Conservation (phyloP, 2,797 vertebrate genomes). For the Sebastes umbrosus region DNA sequence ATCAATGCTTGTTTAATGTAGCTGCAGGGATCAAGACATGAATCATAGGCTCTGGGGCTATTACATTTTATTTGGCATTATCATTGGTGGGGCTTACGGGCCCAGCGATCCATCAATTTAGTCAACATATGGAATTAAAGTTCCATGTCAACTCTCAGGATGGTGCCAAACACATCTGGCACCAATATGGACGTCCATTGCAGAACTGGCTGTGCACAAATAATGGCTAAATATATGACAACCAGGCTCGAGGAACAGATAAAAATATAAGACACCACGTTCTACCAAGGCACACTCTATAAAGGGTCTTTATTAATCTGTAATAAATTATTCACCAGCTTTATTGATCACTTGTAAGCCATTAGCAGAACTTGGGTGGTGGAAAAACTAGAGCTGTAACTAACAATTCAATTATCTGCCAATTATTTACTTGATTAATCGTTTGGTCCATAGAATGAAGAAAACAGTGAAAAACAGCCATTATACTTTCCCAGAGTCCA, state of each 20-base stretch:
- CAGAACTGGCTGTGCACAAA: conserved; percentile 25
- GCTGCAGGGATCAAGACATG: conserved; percentile 73
- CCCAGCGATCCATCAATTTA: conserved; percentile 34
- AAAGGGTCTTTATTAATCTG: background rate
- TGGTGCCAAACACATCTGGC: conserved; percentile 33
- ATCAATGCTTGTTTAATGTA: conserved; percentile 82
- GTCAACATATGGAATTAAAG: conserved; percentile 55
- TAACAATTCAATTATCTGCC: background rate
- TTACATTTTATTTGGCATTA: conserved; percentile 73
- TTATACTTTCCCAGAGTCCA: background rate
- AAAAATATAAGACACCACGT: background rate
- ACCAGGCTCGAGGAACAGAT: background rate
- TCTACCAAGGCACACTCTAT: background rate
- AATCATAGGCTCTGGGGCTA: conserved; percentile 70
- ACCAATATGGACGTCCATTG: conserved; percentile 10
- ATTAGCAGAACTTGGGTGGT: background rate
- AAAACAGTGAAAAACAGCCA: background rate
- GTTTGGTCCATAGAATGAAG: background rate
- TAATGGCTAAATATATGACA: conserved; percentile 31
- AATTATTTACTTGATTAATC: background rate
- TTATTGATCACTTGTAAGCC: background rate
- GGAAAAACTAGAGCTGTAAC: background rate
- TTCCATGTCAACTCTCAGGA: conserved; percentile 9
- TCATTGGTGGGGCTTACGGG: conserved; percentile 61
- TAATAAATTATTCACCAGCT: background rate